Evolutionary conservation across 2,888 invertebrate genomes (phyloP).

Genomic region (Coleophora deauratella): DNA sequence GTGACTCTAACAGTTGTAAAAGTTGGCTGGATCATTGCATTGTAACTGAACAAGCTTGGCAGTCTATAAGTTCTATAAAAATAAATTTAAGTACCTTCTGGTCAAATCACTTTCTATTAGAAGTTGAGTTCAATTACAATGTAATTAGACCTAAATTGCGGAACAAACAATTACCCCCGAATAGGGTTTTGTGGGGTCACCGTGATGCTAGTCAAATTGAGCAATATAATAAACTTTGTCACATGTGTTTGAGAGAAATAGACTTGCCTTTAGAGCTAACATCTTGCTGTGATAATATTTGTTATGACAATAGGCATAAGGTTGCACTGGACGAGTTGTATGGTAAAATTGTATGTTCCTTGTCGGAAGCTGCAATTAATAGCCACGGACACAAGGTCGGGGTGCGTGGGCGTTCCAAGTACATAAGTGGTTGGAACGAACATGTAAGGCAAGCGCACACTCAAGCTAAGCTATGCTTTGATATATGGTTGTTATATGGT

Average conservation of each 20-base stretch:
- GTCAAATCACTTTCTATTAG: no score
- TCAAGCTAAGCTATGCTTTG: slow-evolving; percentile 4
- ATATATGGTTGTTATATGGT: slow-evolving; percentile 1
- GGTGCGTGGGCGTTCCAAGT: not conserved
- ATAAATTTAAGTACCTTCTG: not conserved
- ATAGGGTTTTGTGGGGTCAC: no score
- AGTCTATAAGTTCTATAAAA: not conserved
- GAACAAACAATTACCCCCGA: no score
- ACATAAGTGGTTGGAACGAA: slow-evolving; percentile 6
- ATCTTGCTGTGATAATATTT: not conserved
- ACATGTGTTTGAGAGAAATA: no score
- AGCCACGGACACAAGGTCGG: not conserved
- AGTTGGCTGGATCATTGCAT: not conserved
- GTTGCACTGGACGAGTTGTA: not conserved
- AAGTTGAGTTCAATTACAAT: no score
- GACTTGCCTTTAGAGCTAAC: no score
- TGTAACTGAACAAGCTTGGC: not conserved
- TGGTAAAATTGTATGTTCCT: not conserved
- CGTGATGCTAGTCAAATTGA: no score
- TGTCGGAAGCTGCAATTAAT: not conserved
- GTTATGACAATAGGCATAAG: not conserved
- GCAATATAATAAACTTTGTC: no score
- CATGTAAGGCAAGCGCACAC: slow-evolving; percentile 7
- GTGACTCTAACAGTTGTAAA: not conserved
- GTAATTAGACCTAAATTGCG: no score